A percentile compares a stretch with the other conserved stretches of the same genome.
Conservation (phyloP, 2,888 invertebrate genomes). For the Nemoura dubitans region DNA sequence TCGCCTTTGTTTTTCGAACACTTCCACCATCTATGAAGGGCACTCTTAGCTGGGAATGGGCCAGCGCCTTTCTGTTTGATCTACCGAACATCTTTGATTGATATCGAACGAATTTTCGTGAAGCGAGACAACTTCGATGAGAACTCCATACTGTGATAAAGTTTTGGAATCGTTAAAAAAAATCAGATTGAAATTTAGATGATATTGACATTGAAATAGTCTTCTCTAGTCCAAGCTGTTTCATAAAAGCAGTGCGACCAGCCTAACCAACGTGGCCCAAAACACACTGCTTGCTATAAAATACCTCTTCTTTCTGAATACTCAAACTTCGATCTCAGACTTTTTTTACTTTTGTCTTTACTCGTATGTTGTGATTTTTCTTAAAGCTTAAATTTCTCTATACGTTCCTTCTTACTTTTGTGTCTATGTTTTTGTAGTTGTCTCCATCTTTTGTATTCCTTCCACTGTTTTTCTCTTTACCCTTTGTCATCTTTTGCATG, state of each 20-base stretch:
- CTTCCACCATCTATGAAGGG: too few relatives aligned
- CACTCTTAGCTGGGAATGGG: too few relatives aligned
- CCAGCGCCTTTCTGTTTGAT: too few relatives aligned
- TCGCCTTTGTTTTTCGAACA: not conserved
- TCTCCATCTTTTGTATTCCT: constrained; percentile 31
- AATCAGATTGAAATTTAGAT: not conserved
- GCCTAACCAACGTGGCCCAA: not conserved
- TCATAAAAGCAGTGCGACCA: not conserved
- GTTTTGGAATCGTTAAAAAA: not conserved
- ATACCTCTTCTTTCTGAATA: constrained; percentile 24
- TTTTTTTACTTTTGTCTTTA: not conserved
- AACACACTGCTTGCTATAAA: not conserved
- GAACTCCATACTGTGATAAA: constrained; percentile 35
- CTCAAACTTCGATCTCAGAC: not conserved
- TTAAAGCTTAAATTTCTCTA: not conserved
- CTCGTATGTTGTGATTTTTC: not conserved
- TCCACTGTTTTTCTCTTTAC: not conserved
- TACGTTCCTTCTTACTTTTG: not conserved
- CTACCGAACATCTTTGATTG: too few relatives aligned
- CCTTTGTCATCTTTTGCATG: not conserved
- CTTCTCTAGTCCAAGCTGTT: constrained; percentile 25
- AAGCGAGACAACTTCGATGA: not conserved
- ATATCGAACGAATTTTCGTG: not conserved
- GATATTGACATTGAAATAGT: constrained; percentile 35
- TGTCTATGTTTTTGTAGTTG: not conserved